A percentile compares a stretch with the other conserved stretches of the same genome.
These are phyloP conservation scores for Spermophilus dauricus DNA, from an alignment of 2,113 vertebrate genomes.

Conservation along the genomic window DNA sequence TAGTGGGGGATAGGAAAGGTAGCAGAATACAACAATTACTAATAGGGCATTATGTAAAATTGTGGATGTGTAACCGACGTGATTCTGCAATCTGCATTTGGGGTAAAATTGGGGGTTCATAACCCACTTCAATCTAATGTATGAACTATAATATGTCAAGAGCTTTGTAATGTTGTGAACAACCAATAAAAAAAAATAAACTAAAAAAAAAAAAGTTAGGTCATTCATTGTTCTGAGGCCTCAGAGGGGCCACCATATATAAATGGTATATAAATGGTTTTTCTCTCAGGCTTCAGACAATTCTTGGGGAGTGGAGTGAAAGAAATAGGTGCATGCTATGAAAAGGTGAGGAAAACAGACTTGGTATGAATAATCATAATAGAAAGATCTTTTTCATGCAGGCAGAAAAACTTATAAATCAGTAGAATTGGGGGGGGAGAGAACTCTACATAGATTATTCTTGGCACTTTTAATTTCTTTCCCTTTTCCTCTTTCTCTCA, in stretches of 20 bases:
- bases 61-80: too few relatives aligned
- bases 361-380: conserved; percentile 18
- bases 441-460: conserved; percentile 63
- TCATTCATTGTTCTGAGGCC: conserved; percentile 57
- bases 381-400: conserved; percentile 54
- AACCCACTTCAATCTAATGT: too few relatives aligned
- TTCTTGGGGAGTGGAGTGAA: neutral
- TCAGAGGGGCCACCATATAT: conserved; percentile 35
- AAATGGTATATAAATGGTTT: neutral
- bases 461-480: conserved; percentile 76
- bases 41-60: too few relatives aligned
- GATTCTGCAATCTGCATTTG: too few relatives aligned
- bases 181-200: too few relatives aligned
- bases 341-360: conserved; percentile 64
- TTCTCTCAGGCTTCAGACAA: conserved; percentile 43
- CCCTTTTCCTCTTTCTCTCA: conserved; percentile 52
- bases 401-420: conserved; percentile 64
- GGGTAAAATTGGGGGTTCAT: too few relatives aligned
- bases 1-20: too few relatives aligned
- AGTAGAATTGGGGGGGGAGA: conserved; percentile 27
- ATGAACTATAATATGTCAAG: too few relatives aligned
- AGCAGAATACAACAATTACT: too few relatives aligned
- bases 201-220: conserved; percentile 56
- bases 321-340: neutral
- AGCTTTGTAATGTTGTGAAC: too few relatives aligned